phyloP scores from a whole-genome alignment of 53 echinoderm and acorn worm species.

The Mesocentrotus franciscanus region DNA sequence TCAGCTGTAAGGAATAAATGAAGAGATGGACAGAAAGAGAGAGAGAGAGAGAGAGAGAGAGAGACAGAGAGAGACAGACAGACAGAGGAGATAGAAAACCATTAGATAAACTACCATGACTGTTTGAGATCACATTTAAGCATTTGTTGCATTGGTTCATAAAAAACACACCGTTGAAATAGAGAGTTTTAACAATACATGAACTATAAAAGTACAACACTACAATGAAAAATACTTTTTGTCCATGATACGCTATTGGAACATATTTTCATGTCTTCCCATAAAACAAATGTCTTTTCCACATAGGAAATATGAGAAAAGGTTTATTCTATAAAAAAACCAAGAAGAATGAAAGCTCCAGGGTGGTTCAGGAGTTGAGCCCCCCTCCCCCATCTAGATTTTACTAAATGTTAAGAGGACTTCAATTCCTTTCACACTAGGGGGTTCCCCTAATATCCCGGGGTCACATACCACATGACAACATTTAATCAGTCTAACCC shows the following conservation, averaged over 20 bases:
- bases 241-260: no score
- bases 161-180: background rate
- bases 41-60: constrained; percentile 31
- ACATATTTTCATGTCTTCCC: no score
- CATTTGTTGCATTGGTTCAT: background rate
- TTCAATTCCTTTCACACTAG: constrained; percentile 11
- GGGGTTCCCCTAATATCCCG: background rate
- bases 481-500: background rate
- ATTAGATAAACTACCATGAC: background rate
- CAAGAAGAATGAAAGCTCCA: background rate
- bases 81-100: background rate
- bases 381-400: background rate
- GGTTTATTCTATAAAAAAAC: background rate
- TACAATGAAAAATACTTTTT: no score
- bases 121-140: background rate
- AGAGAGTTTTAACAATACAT: background rate
- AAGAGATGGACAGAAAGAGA: background rate
- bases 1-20: constrained; percentile 59
- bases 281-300: no score
- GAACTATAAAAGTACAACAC: background rate
- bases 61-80: background rate
- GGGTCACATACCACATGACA: background rate
- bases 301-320: no score
- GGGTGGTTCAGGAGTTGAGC: background rate
- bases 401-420: background rate